Base-by-base conservation (phyloP, 2,797 vertebrate species). In the Crotalus adamanteus region DNA sequence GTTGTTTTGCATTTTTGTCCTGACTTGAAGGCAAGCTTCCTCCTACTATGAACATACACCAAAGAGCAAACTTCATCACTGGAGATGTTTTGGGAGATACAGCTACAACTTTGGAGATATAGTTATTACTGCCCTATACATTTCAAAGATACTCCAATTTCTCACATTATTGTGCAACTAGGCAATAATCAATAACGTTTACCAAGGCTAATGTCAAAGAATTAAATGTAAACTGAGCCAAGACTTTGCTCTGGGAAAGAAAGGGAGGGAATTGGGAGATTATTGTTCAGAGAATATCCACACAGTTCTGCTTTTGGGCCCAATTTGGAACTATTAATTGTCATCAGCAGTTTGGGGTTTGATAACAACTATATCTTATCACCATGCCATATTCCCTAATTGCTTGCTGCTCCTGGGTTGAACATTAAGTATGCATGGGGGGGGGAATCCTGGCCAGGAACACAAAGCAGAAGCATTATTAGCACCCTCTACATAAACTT, bases 1-100 rank as follows among this genome's bases (percentile, higher is more conserved):
- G 98, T 98, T 99, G 98, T 97, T 98, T 97, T 97, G 97, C 98
- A 98, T 99, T 99, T 98, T 97, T 98, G 98, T 96, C 95, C 96
- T 93, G 92, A 93, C 12, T 97, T 61, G 89, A 96, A 97, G 97
- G 95, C 95, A 96, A 96, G 95, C 96, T 96, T 97, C 95, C 92
- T 96, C 91, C 90, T 92, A 13, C 90, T 91, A 55, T 93, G 96
- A 94, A 88, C 95, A 95, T 96, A 94, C 93, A 93, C 95, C 92
- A 94, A 83, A 69, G 92, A 93, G 94, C n/a, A 65, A 65, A 85
- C 69, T 95, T 95, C 94, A 91, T 96, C 94, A 28, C 90, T 90
- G 94, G 92, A 94, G 94, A 92, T 96, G 94, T 94, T 94, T n/a
- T n/a, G 65, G 31, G 28, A 90, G 94, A 91, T 92, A 92, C 65